phyloP scores from a whole-genome alignment of 1,140 invertebrate species.

The Heterodera schachtii region DNA sequence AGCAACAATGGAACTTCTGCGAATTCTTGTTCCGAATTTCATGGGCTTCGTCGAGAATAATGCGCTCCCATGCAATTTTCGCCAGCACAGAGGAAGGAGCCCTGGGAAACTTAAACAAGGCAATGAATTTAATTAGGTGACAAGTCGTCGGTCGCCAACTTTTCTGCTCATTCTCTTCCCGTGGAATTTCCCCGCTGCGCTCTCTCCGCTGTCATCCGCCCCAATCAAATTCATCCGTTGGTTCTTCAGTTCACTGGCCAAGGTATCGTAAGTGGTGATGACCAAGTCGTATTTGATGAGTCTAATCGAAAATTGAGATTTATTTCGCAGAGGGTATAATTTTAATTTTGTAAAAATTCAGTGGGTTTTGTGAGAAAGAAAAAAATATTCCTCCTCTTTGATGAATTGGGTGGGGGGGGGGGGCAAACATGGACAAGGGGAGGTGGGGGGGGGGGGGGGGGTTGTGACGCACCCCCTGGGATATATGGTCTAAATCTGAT shows the following conservation, averaged over 20 bases:
- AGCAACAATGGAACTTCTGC: constrained; percentile 75
- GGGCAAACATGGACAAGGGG: too few relatives aligned
- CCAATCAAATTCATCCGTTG: constrained; percentile 36
- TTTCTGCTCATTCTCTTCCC: constrained; percentile 32
- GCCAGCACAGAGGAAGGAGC: constrained; percentile 67
- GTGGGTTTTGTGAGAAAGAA: too few relatives aligned
- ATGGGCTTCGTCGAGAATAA: constrained; percentile 91
- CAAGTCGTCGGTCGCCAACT: not conserved
- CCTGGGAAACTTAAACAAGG: constrained; percentile 2
- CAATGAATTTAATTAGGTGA: not conserved
- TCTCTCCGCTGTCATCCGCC: constrained; percentile 16
- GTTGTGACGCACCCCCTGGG: too few relatives aligned
- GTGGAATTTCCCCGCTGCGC: constrained; percentile 38
- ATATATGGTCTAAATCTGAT: too few relatives aligned
- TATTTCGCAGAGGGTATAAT: not conserved
- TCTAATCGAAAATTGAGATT: constrained; percentile 56
- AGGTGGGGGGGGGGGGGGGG: too few relatives aligned
- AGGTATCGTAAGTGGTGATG: constrained; percentile 70
- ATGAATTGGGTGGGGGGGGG: too few relatives aligned
- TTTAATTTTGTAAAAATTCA: too few relatives aligned
- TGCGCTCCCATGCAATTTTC: constrained; percentile 78
- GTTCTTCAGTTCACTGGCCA: constrained; percentile 67
- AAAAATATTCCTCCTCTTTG: too few relatives aligned
- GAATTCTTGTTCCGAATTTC: constrained; percentile 84
- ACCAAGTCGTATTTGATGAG: constrained; percentile 70